Evolutionary conservation across 2,113 vertebrate genomes (phyloP), one percentile per base, ranked within the genome.

Genomic region (Clarias gariepinus): DNA sequence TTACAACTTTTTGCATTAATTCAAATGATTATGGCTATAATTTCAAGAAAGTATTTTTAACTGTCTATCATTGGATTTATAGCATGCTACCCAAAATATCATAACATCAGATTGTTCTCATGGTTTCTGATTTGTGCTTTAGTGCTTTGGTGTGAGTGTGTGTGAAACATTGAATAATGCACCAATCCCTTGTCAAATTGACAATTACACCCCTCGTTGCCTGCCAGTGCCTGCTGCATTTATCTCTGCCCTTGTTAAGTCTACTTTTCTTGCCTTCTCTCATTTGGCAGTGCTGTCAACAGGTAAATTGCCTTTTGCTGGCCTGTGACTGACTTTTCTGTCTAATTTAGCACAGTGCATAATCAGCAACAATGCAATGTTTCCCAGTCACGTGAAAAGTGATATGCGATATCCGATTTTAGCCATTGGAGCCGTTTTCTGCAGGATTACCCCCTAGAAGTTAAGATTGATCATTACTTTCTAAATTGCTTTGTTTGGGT

Each of bases 261-360:
- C 57, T 82, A 76, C 82, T 80, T 87, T 60, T 30, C 87, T 85
- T 83, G 53, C 61, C 28, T 88, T 30, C 36, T 88, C 73, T 90
- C 82, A 85, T 86, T 79, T 89, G 74, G 64, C 85, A 85, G 86
- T 85, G 87, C 89, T 85, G 89, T 92, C 88, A 89, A 85, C 89
- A 92, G 87, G 87, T 92, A 90, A 92, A 92, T 92, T 91, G 89
- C 81, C 87, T 91, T 47, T 81, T 41, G 21, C 71, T 90, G 83
- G 83, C 81, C 89, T 89, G 71, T 89, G 89, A 89, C 89, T 79
- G 85, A 76, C 85, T 84, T 80, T 55, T 53, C 83, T 85, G 74
- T 85, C 77, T 86, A 89, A 87, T 89, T 89, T 87, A 60, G 88
- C 61, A 63, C 47, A 18, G n/a, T n/a, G 66, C 78, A 84, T 87